A percentile compares a stretch with the other conserved stretches of the same genome.
These are phyloP conservation scores for Aselliscus stoliczkanus DNA, from an alignment of 2,797 vertebrate genomes.

Conservation along the genomic window DNA sequence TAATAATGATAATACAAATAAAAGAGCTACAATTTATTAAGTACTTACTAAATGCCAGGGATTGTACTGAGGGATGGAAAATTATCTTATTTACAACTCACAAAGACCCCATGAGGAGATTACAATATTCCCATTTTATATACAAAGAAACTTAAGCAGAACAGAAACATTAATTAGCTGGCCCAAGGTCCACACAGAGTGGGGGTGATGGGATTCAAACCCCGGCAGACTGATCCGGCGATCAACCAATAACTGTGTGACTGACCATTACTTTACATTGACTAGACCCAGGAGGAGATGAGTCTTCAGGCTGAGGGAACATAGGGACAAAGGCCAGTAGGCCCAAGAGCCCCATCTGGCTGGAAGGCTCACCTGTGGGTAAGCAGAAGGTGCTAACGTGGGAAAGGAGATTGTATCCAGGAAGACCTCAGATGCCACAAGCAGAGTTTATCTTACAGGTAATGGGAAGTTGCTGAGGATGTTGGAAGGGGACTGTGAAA, in stretches of 20 bases:
- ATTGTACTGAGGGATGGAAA: slow-evolving; percentile 11
- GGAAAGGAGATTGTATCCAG: background rate
- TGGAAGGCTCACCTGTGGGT: background rate
- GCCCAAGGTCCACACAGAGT: background rate
- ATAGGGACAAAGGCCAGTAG: background rate
- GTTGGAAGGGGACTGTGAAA: background rate
- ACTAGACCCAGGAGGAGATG: background rate
- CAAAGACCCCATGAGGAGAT: slow-evolving; percentile 39
- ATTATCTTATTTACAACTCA: slow-evolving; percentile 45
- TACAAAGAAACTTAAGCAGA: slow-evolving; percentile 9
- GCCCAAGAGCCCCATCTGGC: background rate
- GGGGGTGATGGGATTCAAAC: background rate
- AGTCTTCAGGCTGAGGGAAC: background rate
- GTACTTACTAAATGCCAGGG: slow-evolving; percentile 54
- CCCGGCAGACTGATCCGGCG: background rate
- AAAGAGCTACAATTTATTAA: slow-evolving; percentile 54
- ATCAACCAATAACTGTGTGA: background rate
- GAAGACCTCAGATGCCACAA: background rate
- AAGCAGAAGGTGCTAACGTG: background rate
- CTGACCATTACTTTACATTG: background rate
- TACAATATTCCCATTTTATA: slow-evolving; percentile 12
- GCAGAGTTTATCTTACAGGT: background rate
- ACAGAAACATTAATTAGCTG: background rate
- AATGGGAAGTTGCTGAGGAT: background rate
- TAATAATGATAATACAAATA: slow-evolving; percentile 25